phyloP scores from a whole-genome alignment of 2,113 vertebrate species.

The Rafetus swinhoei region DNA sequence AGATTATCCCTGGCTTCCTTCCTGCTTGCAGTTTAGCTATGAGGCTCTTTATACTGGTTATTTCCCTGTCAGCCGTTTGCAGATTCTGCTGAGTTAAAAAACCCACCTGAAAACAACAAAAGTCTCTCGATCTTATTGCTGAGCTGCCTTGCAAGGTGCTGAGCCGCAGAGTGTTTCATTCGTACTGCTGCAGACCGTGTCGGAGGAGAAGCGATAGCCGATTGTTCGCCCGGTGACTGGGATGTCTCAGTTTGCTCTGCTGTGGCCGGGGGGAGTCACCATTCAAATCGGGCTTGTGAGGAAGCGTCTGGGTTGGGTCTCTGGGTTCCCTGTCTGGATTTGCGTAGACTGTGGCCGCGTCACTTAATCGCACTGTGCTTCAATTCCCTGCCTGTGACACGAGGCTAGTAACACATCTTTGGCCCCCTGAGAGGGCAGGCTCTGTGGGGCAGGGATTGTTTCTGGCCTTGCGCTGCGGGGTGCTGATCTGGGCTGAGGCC shows the following conservation, averaged over 20 bases:
- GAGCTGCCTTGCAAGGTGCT: background rate
- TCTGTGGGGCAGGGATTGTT: background rate
- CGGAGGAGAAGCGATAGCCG: background rate
- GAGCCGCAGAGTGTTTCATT: background rate
- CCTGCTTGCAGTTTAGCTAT: background rate
- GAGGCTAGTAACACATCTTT: background rate
- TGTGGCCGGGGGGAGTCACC: background rate
- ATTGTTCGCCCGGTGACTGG: background rate
- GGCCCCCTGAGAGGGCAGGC: background rate
- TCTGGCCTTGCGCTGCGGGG: background rate
- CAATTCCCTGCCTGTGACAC: background rate
- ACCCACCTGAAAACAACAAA: background rate
- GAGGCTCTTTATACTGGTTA: background rate
- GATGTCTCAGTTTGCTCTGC: background rate
- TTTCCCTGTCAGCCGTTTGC: background rate
- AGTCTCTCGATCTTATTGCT: background rate
- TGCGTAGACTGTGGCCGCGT: background rate
- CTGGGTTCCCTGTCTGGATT: background rate
- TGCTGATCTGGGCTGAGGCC: background rate
- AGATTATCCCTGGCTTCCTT: background rate
- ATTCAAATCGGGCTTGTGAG: background rate
- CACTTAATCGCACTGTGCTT: background rate
- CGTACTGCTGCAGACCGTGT: background rate
- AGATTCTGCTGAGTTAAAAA: background rate
- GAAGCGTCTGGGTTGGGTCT: background rate